A percentile compares a stretch with the other conserved stretches of the same genome.
phyloP scores from a whole-genome alignment of 2,888 invertebrate species.

The Leistus spinibarbis region DNA sequence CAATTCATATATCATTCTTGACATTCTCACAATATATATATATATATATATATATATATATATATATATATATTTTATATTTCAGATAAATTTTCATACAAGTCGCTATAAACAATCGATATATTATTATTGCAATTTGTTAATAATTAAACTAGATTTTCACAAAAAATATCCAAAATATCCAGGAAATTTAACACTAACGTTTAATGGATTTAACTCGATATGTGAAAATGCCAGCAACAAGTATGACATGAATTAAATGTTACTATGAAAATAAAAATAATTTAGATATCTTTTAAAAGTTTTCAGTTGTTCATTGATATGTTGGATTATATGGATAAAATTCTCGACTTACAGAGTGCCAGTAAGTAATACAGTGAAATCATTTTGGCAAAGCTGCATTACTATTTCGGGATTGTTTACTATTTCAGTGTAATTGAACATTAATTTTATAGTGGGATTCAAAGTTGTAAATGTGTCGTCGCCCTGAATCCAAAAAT shows the following conservation, averaged over 20 bases:
- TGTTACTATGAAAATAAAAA: neutral
- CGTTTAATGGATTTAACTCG: constrained; percentile 81
- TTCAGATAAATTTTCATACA: constrained; percentile 58
- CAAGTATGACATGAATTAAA: constrained; percentile 74
- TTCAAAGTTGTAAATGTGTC: no score
- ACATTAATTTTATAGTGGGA: no score
- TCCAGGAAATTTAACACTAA: constrained; percentile 89
- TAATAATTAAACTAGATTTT: constrained; percentile 91
- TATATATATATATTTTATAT: constrained; percentile 20
- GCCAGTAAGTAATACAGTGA: constrained; percentile 67
- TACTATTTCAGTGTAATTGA: no score
- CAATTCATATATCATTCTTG: no score
- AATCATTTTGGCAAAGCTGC: no score
- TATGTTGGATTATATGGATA: constrained; percentile 98
- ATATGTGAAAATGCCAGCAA: constrained; percentile 93
- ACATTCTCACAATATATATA: no score
- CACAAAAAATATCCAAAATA: constrained; percentile 91
- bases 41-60: neutral
- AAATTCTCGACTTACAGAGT: constrained; percentile 86
- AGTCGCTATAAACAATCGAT: constrained; percentile 96
- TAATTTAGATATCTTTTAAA: constrained; percentile 70
- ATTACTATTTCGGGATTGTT: no score
- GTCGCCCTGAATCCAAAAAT: no score
- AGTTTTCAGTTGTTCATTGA: constrained; percentile 96
- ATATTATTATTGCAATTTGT: constrained; percentile 81